These are phyloP conservation scores for Echeneis naucrates DNA, from an alignment of 2,797 vertebrate species.

Conservation along the genomic window DNA sequence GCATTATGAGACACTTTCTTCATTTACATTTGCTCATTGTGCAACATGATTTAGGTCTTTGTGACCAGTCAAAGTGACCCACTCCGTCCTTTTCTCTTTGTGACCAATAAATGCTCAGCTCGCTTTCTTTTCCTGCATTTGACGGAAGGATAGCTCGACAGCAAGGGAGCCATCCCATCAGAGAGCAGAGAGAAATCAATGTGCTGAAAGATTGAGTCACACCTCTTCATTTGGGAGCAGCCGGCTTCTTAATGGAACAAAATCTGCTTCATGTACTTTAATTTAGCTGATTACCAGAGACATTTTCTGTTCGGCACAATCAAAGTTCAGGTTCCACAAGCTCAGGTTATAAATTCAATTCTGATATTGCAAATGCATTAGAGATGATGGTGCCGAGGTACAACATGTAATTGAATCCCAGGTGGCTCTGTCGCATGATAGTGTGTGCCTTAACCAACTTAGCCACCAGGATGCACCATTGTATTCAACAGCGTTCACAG, in stretches of 20 bases:
- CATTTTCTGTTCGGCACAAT: background rate
- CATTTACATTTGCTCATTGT: background rate
- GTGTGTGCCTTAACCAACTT: conserved; percentile 21
- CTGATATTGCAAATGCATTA: background rate
- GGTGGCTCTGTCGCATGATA: background rate
- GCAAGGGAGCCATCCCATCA: conserved; percentile 45
- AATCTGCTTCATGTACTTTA: background rate
- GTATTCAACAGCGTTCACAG: conserved; percentile 1
- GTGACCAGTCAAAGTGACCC: conserved; percentile 32
- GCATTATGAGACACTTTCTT: conserved; percentile 1
- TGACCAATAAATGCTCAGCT: conserved; percentile 30
- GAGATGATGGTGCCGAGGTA: too few species aligned
- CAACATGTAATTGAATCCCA: background rate
- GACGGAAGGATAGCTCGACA: conserved; percentile 54
- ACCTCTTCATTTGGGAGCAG: conserved; percentile 5
- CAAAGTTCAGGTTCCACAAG: background rate
- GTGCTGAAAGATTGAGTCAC: conserved; percentile 41
- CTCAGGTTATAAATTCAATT: background rate
- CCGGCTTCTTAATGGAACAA: conserved; percentile 1
- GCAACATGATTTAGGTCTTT: conserved; percentile 18
- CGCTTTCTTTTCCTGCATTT: conserved; percentile 19
- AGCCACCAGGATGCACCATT: conserved; percentile 42
- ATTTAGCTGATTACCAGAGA: background rate
- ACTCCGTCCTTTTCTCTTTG: conserved; percentile 43
- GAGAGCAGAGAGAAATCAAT: conserved; percentile 40